Evolutionary conservation across 2,113 vertebrate species (phyloP).

Genomic region (Notothenia rossii): DNA sequence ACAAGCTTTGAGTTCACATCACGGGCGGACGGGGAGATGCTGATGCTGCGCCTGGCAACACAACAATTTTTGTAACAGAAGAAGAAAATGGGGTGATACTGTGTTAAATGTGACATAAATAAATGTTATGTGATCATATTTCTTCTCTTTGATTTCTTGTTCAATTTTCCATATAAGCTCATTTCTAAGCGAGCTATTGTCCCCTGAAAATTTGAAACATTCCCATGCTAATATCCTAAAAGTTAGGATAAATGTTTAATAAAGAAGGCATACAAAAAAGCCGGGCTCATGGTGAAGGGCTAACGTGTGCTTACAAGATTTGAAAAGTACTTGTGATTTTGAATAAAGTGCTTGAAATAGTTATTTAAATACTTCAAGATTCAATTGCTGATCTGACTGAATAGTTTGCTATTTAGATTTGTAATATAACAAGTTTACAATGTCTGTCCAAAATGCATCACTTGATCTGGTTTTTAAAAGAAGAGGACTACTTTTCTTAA

Average conservation of each 20-base stretch:
- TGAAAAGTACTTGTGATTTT: too few species aligned
- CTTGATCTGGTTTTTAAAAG: too few species aligned
- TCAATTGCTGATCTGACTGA: too few species aligned
- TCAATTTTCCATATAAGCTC: neutral
- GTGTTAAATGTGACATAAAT: slow-evolving; percentile 55
- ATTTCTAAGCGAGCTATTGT: neutral
- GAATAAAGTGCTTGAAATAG: too few species aligned
- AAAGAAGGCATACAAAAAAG: neutral
- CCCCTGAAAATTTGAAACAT: neutral
- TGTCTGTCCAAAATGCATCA: too few species aligned
- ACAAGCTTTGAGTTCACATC: slow-evolving; percentile 4
- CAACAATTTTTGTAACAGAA: slow-evolving; percentile 17
- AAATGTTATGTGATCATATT: slow-evolving; percentile 42
- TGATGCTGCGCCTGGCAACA: neutral
- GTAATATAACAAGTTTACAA: too few species aligned
- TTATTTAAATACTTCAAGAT: too few species aligned
- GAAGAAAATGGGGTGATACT: slow-evolving; percentile 1
- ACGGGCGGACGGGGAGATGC: neutral
- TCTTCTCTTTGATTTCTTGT: neutral
- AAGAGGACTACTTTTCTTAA: neutral
- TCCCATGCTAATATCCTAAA: neutral
- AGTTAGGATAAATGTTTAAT: neutral
- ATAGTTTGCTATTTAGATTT: too few species aligned
- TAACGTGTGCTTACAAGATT: too few species aligned
- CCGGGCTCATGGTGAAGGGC: neutral